Base-by-base conservation (phyloP, 2,888 invertebrate genomes). In the Glaucopsyche alexis region DNA sequence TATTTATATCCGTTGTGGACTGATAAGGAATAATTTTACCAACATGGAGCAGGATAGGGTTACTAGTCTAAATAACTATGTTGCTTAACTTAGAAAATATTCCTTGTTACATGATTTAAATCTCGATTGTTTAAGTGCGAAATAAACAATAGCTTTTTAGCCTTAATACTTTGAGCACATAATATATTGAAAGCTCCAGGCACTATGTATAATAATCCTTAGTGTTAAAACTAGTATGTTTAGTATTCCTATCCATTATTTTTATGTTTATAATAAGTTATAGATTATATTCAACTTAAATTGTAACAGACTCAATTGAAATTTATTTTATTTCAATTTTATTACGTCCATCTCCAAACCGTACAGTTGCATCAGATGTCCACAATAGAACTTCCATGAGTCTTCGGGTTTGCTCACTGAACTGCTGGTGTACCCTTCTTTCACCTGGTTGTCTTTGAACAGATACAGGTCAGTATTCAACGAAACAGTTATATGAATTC, bases 381-480 rank as follows among this genome's bases (percentile, higher is more conserved):
- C 80, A 81, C 82, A 82, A 81, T 80, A 81, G 84, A 82, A 80
- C 83, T 79, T 85, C 85, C 81, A 79, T 81, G 80, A 81, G 83
- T 87, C 88, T 84, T 84, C 83, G 77, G 81, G 80, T 79, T 82
- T 16, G 69, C 19, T 84, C 86, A 84, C 79, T 82, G 83, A 80
- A 81, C 81, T 81, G 82, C 82, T 78, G 80, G 79, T 74, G 76
- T 73, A 66, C 79, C 76, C 40, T 84, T 85, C 29, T 82, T 82
- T 82, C 83, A 83, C 80, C 76, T 77, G 73, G 81, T 81, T 73
- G 80, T 85, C 86, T 87, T 86, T 85, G 78, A 88, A 87, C 86
- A 89, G 81, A 87, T 83, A 81, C 79, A 88, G 89, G 89, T 86
- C 81, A 86, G 80, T 81, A 81, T 83, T 82, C 82, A 88, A 87